Evolutionary conservation across 2,113 vertebrate species (phyloP).

Genomic region (Pagrus major): DNA sequence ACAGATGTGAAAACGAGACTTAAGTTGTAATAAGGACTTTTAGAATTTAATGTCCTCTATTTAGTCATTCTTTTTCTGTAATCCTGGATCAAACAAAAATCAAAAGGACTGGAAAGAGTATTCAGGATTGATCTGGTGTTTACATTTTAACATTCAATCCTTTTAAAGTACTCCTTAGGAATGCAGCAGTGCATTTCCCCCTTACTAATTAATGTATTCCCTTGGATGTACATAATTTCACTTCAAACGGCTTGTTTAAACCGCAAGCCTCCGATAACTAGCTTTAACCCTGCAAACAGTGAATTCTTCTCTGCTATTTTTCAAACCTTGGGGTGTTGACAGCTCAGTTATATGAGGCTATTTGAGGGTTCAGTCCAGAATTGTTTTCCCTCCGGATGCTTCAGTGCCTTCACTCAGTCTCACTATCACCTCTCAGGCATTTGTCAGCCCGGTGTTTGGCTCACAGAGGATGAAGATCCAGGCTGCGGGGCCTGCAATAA

Average conservation of each 20-base stretch:
- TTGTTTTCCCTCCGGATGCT: conserved; percentile 63
- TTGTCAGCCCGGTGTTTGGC: conserved; percentile 60
- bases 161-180: background rate
- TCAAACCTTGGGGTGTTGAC: conserved; percentile 63
- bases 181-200: background rate
- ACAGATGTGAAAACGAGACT: background rate
- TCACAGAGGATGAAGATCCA: conserved; percentile 51
- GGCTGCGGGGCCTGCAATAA: conserved; percentile 45
- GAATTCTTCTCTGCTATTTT: conserved; percentile 51
- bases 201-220: conserved; percentile 8
- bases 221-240: conserved; percentile 20
- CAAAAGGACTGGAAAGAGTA: background rate
- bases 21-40: background rate
- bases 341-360: conserved; percentile 55
- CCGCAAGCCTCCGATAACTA: conserved; percentile 42
- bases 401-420: conserved; percentile 60
- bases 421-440: conserved; percentile 65
- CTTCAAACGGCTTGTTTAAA: conserved; percentile 21
- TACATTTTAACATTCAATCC: conserved; percentile 1
- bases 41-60: background rate
- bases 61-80: background rate
- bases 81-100: background rate
- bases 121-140: conserved; percentile 5
- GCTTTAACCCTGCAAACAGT: conserved; percentile 23
- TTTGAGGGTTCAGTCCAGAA: conserved; percentile 65